These are phyloP conservation scores for Argyresthia albistria DNA, from an alignment of 2,888 invertebrate genomes.

Conservation along the genomic window DNA sequence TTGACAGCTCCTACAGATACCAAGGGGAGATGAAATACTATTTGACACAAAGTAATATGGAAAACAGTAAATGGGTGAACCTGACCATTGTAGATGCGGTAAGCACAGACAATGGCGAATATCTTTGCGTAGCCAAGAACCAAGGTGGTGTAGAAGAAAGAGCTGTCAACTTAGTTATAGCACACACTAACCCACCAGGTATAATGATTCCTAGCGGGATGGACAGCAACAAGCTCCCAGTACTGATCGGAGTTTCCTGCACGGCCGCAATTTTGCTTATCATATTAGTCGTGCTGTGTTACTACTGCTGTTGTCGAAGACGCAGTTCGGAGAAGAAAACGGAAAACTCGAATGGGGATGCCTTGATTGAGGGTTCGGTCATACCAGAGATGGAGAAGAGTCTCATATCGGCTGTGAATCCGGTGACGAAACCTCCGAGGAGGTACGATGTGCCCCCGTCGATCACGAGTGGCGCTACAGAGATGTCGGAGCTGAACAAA, in stretches of 20 bases:
- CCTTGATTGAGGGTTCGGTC: constrained; percentile 82
- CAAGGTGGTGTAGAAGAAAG: constrained; percentile 84
- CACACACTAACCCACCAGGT: constrained; percentile 42
- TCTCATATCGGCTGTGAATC: constrained; percentile 86
- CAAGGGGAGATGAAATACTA: constrained; percentile 64
- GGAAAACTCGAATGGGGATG: constrained; percentile 75
- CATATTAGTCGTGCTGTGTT: constrained; percentile 61
- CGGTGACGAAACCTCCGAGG: constrained; percentile 86
- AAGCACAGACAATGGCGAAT: constrained; percentile 79
- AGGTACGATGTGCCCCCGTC: constrained; percentile 82
- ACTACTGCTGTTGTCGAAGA: constrained; percentile 70
- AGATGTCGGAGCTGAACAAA: constrained; percentile 86
- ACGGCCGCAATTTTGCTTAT: constrained; percentile 64
- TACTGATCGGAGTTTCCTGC: constrained; percentile 65
- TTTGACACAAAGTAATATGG: constrained; percentile 36
- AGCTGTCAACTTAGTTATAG: constrained; percentile 76
- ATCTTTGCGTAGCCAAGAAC: constrained; percentile 86
- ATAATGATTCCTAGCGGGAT: constrained; percentile 62
- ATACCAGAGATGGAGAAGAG: constrained; percentile 90
- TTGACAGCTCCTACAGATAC: constrained; percentile 65
- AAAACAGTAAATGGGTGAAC: constrained; percentile 75
- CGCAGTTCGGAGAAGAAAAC: constrained; percentile 72
- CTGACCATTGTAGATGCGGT: constrained; percentile 77
- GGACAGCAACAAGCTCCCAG: constrained; percentile 66
- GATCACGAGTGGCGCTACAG: constrained; percentile 81